These are phyloP conservation scores for Aporophyla lueneburgensis DNA, from an alignment of 2,888 invertebrate genomes.

Conservation along the genomic window DNA sequence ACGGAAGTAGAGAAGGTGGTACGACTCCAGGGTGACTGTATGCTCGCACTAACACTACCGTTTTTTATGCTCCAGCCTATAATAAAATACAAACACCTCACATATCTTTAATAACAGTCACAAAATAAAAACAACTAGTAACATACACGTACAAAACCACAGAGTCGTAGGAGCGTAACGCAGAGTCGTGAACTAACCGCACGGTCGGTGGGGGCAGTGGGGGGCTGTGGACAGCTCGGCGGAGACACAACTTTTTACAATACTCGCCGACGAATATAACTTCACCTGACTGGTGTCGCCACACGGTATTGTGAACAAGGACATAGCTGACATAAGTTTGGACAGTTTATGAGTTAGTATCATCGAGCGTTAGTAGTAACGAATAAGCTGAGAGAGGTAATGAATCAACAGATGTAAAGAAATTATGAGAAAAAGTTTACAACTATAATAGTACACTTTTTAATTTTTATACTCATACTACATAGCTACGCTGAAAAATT, in stretches of 20 bases:
- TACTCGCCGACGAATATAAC: conserved; percentile 19
- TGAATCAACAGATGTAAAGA: not conserved
- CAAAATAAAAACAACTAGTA: not conserved
- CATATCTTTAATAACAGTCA: conserved; percentile 5
- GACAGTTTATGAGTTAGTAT: not conserved
- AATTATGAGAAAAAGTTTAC: not conserved
- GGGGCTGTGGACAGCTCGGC: not conserved
- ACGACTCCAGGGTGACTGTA: no score
- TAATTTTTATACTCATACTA: not conserved
- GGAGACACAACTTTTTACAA: conserved; percentile 41
- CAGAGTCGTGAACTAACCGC: conserved; percentile 13
- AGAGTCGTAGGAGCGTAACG: not conserved
- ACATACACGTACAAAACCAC: not conserved
- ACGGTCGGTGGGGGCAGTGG: not conserved
- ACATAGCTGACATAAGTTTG: not conserved
- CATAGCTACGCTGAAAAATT: no score
- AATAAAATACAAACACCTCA: no score
- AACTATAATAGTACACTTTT: not conserved
- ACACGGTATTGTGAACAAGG: not conserved
- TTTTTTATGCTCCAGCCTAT: not conserved
- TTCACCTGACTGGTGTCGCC: conserved; percentile 41
- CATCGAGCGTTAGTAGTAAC: no score
- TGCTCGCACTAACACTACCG: no score
- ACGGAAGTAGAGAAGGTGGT: no score
- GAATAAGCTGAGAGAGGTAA: not conserved